phyloP scores from a whole-genome alignment of 1,140 invertebrate species.

The Euschistus heros region DNA sequence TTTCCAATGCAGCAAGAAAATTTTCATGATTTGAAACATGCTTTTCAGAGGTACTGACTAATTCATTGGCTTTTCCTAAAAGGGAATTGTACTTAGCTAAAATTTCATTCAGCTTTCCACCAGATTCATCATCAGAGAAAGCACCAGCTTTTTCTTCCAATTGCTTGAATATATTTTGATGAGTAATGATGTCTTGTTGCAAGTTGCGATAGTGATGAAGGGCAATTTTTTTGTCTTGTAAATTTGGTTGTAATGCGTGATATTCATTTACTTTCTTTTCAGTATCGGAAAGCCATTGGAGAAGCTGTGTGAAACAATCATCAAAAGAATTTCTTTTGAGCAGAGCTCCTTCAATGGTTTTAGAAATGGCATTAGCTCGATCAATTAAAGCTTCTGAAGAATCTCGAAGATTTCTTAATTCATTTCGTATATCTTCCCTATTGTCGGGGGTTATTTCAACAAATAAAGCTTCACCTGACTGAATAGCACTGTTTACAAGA shows the following conservation, averaged over 20 bases:
- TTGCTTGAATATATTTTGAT: conserved; percentile 66
- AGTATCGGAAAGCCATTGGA: conserved; percentile 66
- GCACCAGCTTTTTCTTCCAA: conserved; percentile 61
- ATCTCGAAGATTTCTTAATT: conserved; percentile 68
- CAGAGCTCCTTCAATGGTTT: conserved; percentile 72
- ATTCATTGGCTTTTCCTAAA: conserved; percentile 51
- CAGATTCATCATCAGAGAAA: conserved; percentile 62
- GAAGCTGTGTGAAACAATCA: conserved; percentile 69
- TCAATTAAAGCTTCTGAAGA: conserved; percentile 74
- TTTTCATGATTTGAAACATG: conserved; percentile 71
- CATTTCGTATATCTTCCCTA: conserved; percentile 68
- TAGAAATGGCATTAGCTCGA: conserved; percentile 69
- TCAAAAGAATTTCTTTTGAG: conserved; percentile 83
- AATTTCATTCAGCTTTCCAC: conserved; percentile 54
- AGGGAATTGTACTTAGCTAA: conserved; percentile 57
- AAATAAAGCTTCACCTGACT: conserved; percentile 77
- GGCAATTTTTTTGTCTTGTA: conserved; percentile 76
- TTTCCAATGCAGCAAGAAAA: conserved; percentile 65
- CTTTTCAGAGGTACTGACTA: conserved; percentile 54
- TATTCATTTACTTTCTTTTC: conserved; percentile 55
- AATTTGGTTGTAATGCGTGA: conserved; percentile 55
- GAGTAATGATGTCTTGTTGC: conserved; percentile 69
- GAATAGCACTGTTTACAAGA: conserved; percentile 67
- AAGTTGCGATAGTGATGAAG: conserved; percentile 64
- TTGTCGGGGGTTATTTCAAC: conserved; percentile 76